Evolutionary conservation across 2,113 vertebrate genomes (phyloP).

Genomic region (Cebidichthys violaceus): DNA sequence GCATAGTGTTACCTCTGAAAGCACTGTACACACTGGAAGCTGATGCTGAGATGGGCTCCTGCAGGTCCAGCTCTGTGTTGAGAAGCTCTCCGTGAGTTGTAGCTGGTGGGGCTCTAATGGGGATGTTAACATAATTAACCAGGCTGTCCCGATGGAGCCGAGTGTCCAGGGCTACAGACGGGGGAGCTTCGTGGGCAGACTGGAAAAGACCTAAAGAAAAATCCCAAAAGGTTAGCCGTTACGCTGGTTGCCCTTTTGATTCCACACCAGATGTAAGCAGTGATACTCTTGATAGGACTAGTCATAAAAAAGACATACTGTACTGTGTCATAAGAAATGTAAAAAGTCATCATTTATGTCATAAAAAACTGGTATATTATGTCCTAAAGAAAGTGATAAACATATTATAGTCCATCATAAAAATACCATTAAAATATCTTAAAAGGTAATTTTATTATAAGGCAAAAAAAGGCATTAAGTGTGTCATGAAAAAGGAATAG

Average conservation of each 20-base stretch:
- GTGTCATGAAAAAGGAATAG: no score
- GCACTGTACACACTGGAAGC: constrained; percentile 23
- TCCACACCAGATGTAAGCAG: background rate
- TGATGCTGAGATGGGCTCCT: constrained; percentile 62
- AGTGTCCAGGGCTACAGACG: constrained; percentile 9
- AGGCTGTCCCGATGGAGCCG: constrained; percentile 64
- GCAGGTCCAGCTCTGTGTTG: constrained; percentile 89
- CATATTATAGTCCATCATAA: no score
- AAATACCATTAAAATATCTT: no score
- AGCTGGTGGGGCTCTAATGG: constrained; percentile 82
- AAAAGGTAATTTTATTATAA: no score
- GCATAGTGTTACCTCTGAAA: constrained; percentile 83
- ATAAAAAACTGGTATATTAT: no score
- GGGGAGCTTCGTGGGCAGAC: background rate
- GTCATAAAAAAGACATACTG: no score
- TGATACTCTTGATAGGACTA: background rate
- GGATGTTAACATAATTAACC: constrained; percentile 89
- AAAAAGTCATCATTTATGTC: no score
- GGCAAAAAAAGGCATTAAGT: no score
- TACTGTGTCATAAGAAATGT: no score
- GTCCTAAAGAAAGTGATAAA: no score
- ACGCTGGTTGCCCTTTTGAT: background rate
- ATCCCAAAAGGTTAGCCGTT: background rate
- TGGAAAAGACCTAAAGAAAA: constrained; percentile 30
- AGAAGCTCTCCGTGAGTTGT: constrained; percentile 81